Conservation (phyloP, 2,113 vertebrate genomes). For the Ondatra zibethicus region DNA sequence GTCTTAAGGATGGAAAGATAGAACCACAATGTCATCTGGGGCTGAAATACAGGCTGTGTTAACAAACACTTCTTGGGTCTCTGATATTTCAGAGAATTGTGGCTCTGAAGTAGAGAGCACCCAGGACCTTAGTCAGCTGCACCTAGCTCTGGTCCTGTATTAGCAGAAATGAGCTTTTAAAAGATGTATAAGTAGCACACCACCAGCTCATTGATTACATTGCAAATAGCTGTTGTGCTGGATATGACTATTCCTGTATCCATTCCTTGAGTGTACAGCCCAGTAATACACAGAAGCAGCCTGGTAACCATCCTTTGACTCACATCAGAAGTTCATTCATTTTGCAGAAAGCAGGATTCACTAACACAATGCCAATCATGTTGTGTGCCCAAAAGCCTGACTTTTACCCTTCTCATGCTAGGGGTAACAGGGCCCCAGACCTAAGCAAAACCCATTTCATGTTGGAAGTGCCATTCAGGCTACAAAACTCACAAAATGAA, state of each 20-base stretch:
- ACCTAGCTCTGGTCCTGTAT: too few species aligned
- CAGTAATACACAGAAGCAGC: not conserved
- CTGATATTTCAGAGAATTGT: not conserved
- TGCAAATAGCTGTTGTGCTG: not conserved
- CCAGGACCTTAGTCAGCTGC: not conserved
- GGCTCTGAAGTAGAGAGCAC: not conserved
- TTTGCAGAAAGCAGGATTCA: not conserved
- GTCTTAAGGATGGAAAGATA: not conserved
- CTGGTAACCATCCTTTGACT: not conserved
- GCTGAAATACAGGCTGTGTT: not conserved
- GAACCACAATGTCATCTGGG: not conserved
- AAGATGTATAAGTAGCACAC: not conserved
- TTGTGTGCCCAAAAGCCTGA: not conserved
- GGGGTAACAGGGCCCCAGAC: not conserved
- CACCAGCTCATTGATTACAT: conserved; percentile 5
- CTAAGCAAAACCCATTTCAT: not conserved
- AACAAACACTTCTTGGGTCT: not conserved
- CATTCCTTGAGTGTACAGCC: conserved; percentile 1
- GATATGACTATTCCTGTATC: not conserved
- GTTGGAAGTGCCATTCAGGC: not conserved
- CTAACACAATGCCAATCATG: not conserved
- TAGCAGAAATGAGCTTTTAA: not conserved
- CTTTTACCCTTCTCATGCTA: not conserved
- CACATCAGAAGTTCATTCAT: conserved; percentile 49
- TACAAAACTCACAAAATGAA: not conserved